Evolutionary conservation across 2,113 vertebrate species (phyloP), one percentile per base, ranked within the genome.

Genomic region (Neolamprologus fasciatus): DNA sequence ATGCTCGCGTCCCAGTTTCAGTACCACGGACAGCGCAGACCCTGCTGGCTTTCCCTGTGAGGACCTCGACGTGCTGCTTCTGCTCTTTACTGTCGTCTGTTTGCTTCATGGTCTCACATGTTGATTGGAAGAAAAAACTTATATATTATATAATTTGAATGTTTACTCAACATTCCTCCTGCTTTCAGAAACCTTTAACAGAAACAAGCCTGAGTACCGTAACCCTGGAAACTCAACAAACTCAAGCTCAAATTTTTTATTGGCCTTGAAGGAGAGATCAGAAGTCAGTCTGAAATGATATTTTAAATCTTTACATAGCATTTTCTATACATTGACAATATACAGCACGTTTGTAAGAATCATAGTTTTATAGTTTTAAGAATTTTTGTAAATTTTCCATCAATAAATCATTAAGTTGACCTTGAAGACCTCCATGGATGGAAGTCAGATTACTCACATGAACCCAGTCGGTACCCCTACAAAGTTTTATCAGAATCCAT

Each of bases 21-120:
- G 90, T 13, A 89, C 84, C 87, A 78, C 3, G 84, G 89, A 91
- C 81, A 91, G 81, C 37, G 16, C 4, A 40, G 87, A n/a, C 8
- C 1, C 12, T 33, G 37, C 31, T 21, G n/a, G 16, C 19, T 63
- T 82, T 14, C 5, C 42, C 23, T 42, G 40, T 51, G 50, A 84
- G 82, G 63, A n/a, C 47, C 50, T 35, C 9, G 0, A 8, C 2
- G 0, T 28, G 71, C 42, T 45, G 40, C 71, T 45, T 1, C 23
- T 28, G 40, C 80, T 14, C 8, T 61, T 47, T n/a, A 42, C 13
- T 42, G 35, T 40, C 1, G 7, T 21, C 35, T 42, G 23, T 73
- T 76, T 76, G 42, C 16, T 76, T 47, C 14, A 7, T 3, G 40
- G 42, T 6, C 37, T 47, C 42, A 76, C 14, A 28, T 76, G 40